Evolutionary conservation across 2,113 vertebrate genomes (phyloP).

Genomic region (Bostrychus sinensis): DNA sequence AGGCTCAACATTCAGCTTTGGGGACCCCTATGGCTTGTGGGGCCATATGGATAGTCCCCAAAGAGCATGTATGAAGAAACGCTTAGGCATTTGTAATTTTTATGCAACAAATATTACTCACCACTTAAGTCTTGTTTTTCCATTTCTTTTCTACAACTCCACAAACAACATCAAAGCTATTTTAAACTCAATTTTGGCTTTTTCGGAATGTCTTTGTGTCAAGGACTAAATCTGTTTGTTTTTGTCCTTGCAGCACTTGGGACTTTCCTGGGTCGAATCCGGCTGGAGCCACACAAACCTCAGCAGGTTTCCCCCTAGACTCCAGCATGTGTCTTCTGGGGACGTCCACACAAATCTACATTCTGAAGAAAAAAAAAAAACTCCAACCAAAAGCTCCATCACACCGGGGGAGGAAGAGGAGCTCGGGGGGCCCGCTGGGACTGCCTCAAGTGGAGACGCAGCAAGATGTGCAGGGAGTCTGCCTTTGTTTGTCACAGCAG

Average conservation of each 20-base stretch:
- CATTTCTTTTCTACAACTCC: not conserved
- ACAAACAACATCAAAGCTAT: not conserved
- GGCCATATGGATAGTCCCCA: too few relatives aligned
- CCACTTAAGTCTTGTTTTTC: not conserved
- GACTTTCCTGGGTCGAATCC: constrained; percentile 84
- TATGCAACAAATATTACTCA: too few relatives aligned
- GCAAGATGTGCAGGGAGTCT: constrained; percentile 75
- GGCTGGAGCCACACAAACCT: constrained; percentile 87
- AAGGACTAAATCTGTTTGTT: not conserved
- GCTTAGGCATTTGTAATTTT: too few relatives aligned
- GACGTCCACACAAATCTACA: constrained; percentile 84
- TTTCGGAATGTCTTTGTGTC: not conserved
- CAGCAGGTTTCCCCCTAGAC: constrained; percentile 89
- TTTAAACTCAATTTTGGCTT: not conserved
- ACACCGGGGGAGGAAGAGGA: constrained; percentile 88
- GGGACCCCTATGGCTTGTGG: too few relatives aligned
- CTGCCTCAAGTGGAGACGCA: constrained; percentile 89
- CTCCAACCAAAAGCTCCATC: constrained; percentile 83
- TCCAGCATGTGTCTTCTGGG: constrained; percentile 86
- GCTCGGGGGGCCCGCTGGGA: constrained; percentile 88
- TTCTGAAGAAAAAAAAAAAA: constrained; percentile 86
- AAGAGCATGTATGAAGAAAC: too few relatives aligned
- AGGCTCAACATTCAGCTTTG: too few relatives aligned
- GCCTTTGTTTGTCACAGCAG: constrained; percentile 50
- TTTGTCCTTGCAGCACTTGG: constrained; percentile 63